phyloP scores from a whole-genome alignment of 2,113 vertebrate genomes.

The Thermophis baileyi region DNA sequence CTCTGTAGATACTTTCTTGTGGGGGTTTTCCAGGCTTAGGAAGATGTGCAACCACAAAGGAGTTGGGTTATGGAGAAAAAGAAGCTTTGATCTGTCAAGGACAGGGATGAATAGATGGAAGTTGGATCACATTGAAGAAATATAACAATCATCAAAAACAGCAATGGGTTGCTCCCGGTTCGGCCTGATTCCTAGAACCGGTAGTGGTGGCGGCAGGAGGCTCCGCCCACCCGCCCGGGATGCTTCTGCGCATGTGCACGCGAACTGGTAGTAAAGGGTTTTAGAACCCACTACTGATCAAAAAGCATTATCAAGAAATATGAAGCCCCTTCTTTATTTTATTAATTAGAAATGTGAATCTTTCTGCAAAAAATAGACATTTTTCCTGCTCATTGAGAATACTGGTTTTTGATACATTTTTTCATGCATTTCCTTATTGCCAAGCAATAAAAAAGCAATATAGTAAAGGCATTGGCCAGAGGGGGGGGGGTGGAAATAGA shows the following conservation, averaged over 20 bases:
- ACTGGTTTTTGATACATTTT: constrained; percentile 3
- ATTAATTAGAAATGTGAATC: not conserved
- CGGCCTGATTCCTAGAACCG: too few species aligned
- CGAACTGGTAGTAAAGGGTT: too few species aligned
- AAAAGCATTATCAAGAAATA: not conserved
- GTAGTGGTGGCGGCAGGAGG: too few species aligned
- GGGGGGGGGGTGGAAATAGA: not conserved
- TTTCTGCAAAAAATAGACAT: not conserved
- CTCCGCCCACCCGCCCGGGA: too few species aligned
- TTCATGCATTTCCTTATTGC: not conserved
- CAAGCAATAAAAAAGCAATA: not conserved
- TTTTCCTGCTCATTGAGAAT: constrained; percentile 14
- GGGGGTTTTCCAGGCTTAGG: not conserved
- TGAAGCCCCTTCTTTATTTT: not conserved
- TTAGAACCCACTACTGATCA: too few species aligned
- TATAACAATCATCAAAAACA: not conserved
- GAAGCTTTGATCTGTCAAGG: not conserved
- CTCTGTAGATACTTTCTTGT: not conserved
- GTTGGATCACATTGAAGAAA: not conserved
- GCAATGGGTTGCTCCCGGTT: too few species aligned
- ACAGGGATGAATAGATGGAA: not conserved
- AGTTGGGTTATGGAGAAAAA: not conserved
- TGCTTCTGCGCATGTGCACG: too few species aligned
- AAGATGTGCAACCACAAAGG: not conserved
- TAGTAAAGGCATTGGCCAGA: not conserved